Evolutionary conservation across 2,113 vertebrate genomes (phyloP), one percentile per base, ranked within the genome.

Genomic region (Romanogobio albipinnatus): DNA sequence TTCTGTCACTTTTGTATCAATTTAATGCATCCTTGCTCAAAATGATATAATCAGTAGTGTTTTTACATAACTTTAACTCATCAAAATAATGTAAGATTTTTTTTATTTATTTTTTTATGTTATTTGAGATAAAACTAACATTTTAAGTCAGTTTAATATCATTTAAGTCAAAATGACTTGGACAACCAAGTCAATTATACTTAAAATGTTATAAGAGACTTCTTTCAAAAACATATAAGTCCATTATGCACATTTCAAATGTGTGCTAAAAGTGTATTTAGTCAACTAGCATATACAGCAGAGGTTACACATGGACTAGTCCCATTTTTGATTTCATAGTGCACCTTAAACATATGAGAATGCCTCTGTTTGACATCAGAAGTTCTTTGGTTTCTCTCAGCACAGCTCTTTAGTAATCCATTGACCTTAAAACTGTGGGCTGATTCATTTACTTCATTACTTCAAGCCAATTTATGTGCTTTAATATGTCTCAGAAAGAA

Each of bases 391-490:
- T 26, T 85, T 91, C 90, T 87, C 86, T 91, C 92, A 92, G 89
- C 91, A 86, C 87, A 84, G 66, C 84, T 19, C 88, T 90, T 82
- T 43, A 90, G 89, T 91, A 70, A 90, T 86, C 76, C 88, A 89
- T 89, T 86, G 36, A 43, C 88, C 85, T 82, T 86, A 47, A 85
- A 89, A 91, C 85, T 84, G 84, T 87, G 88, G 88, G 87, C 79
- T 81, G 33, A 92, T 91, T 90, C 87, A 90, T 93, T 93, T 90
- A 87, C 88, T 93, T 89, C 89, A 92, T 93, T 93, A 92, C 84
- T 73, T 83, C 59, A 17, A 75, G 53, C 58, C 53, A 76, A 87
- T 83, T 90, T 82, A 90, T 91, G 89, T 87, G 89, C 87, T 91
- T 92, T 90, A 90, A 92, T 93, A 92, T 89, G 89, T 85, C 86